Evolutionary conservation across 1,140 invertebrate genomes (phyloP).

Genomic region (Pogonomyrmex californicus): DNA sequence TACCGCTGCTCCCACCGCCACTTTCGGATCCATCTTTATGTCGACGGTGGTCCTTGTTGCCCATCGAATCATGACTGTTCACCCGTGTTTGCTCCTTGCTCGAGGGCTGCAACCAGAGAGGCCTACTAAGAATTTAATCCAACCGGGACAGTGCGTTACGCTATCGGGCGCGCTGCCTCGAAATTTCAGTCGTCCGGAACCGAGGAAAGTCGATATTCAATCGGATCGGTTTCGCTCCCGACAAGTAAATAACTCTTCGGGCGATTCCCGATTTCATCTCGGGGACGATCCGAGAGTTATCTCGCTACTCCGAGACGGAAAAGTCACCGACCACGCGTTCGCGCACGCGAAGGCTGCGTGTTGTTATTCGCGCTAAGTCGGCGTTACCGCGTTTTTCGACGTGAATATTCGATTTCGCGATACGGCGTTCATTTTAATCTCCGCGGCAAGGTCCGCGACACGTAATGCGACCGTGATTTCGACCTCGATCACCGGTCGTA

Average conservation of each 20-base stretch:
- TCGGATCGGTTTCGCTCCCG: neutral
- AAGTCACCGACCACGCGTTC: neutral
- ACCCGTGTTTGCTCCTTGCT: conserved; percentile 72
- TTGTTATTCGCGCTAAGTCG: conserved; percentile 60
- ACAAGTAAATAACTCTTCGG: neutral
- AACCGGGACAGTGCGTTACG: conserved; percentile 38
- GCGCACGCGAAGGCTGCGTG: conserved; percentile 43
- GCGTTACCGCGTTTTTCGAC: conserved; percentile 1
- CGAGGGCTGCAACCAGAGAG: conserved; percentile 78
- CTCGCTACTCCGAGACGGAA: too few species aligned
- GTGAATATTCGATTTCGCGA: conserved; percentile 68
- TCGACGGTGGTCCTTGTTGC: conserved; percentile 66
- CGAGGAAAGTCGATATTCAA: neutral
- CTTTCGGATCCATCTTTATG: conserved; percentile 74
- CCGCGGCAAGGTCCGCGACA: conserved; percentile 58
- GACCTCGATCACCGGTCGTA: conserved; percentile 9
- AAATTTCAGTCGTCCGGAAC: conserved; percentile 54
- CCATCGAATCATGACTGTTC: conserved; percentile 66
- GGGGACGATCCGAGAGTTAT: neutral
- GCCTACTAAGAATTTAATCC: conserved; percentile 78
- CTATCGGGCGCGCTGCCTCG: neutral
- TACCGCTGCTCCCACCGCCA: conserved; percentile 68
- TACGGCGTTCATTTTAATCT: conserved; percentile 75
- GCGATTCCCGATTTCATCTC: neutral
- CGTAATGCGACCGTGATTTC: conserved; percentile 48